These are phyloP conservation scores for Eulemur rufifrons DNA, from an alignment of 2,113 vertebrate species.

Conservation along the genomic window DNA sequence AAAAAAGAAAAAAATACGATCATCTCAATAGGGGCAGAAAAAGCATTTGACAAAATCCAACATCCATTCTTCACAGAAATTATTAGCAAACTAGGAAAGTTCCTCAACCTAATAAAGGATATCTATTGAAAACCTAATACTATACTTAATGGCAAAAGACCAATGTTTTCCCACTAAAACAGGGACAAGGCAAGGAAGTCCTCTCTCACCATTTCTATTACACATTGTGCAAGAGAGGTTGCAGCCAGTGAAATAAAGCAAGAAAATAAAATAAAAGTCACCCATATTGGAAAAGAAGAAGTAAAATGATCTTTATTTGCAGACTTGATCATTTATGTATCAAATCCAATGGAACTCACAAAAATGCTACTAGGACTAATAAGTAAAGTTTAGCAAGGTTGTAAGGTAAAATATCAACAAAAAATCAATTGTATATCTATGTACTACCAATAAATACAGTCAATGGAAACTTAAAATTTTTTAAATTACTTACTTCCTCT, in stretches of 20 bases:
- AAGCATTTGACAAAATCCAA: neutral
- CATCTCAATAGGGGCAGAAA: neutral
- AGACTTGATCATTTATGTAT: neutral
- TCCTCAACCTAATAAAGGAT: neutral
- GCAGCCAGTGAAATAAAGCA: neutral
- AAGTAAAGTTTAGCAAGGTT: neutral
- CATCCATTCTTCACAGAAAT: neutral
- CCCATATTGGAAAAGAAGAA: neutral
- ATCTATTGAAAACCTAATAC: neutral
- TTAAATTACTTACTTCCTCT: neutral
- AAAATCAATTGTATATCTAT: neutral
- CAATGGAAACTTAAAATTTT: neutral
- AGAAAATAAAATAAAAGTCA: conserved; percentile 14
- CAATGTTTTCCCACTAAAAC: neutral
- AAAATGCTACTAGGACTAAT: neutral
- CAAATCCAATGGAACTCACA: neutral
- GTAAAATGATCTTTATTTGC: neutral
- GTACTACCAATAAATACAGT: neutral
- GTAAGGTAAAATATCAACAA: neutral
- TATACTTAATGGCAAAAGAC: neutral
- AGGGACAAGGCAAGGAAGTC: neutral
- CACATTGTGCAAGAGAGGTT: neutral
- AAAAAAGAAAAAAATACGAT: neutral
- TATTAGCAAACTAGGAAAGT: neutral
- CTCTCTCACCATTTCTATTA: neutral